Evolutionary conservation across 2,888 invertebrate species (phyloP).

Genomic region (Nemapogon koenigi): DNA sequence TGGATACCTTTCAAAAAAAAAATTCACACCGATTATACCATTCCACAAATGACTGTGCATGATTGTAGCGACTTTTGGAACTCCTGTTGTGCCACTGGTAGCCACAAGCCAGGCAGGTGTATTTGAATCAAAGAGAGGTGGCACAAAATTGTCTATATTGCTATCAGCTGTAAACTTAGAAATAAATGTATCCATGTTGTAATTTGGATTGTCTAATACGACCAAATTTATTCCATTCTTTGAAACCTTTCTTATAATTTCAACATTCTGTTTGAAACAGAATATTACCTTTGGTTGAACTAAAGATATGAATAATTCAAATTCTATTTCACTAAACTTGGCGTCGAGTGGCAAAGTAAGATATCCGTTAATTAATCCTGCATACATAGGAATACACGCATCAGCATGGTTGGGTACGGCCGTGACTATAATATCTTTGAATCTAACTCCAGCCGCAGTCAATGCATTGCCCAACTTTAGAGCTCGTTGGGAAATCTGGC

Average conservation of each 20-base stretch:
- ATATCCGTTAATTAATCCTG: not conserved
- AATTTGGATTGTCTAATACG: not conserved
- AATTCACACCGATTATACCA: not conserved
- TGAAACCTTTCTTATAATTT: not conserved
- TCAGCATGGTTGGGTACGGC: not conserved
- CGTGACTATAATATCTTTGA: not conserved
- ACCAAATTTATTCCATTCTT: not conserved
- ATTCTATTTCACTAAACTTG: not conserved
- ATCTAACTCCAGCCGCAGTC: not conserved
- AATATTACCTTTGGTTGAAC: conserved; percentile 2
- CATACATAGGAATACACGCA: not conserved
- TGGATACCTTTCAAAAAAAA: not conserved
- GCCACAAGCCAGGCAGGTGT: not conserved
- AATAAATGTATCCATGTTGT: not conserved
- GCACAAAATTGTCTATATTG: not conserved
- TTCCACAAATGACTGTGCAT: not conserved
- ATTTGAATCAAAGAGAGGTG: not conserved
- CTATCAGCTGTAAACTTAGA: not conserved
- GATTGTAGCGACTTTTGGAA: not conserved
- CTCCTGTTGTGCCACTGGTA: conserved; percentile 2
- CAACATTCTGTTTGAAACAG: not conserved
- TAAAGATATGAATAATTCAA: not conserved
- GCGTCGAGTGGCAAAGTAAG: not conserved
- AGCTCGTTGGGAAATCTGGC: not conserved
- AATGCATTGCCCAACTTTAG: not conserved